phyloP scores from a whole-genome alignment of 53 echinoderm and acorn worm genomes.

The Echinarachnius parma region DNA sequence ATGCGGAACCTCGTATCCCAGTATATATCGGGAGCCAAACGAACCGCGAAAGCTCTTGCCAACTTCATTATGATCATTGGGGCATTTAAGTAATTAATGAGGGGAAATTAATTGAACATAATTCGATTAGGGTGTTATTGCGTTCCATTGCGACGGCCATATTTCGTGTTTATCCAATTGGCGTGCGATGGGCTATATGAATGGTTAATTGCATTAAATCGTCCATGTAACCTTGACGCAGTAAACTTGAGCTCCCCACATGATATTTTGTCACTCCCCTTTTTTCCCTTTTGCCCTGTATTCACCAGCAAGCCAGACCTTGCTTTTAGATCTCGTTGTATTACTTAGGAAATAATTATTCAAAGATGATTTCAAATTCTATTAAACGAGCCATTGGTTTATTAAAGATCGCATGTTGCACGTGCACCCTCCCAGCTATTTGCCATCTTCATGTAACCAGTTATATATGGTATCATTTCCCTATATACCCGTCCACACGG shows the following conservation, averaged over 20 bases:
- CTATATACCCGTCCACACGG: no score
- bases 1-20: no score
- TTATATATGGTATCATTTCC: no score
- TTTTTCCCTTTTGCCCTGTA: background rate
- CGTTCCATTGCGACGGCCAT: slow-evolving; percentile 1
- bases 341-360: slow-evolving; percentile 49
- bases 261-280: no score
- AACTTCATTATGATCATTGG: no score
- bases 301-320: background rate
- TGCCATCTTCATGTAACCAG: no score
- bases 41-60: no score
- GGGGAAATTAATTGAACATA: slow-evolving; percentile 45
- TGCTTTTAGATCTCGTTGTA: no score
- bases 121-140: slow-evolving; percentile 36
- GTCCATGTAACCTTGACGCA: slow-evolving; percentile 25
- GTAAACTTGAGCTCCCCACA: background rate
- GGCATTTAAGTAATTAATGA: slow-evolving; percentile 47
- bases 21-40: no score
- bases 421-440: no score
- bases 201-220: slow-evolving; percentile 47
- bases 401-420: background rate
- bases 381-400: background rate
- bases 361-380: slow-evolving; percentile 34
- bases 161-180: slow-evolving; percentile 36
- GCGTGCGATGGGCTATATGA: slow-evolving; percentile 22